Percentiles rank a stretch among this genome's conserved stretches.
These are phyloP conservation scores for Nomada goodeniana DNA, from an alignment of 2,888 invertebrate genomes.

Conservation along the genomic window DNA sequence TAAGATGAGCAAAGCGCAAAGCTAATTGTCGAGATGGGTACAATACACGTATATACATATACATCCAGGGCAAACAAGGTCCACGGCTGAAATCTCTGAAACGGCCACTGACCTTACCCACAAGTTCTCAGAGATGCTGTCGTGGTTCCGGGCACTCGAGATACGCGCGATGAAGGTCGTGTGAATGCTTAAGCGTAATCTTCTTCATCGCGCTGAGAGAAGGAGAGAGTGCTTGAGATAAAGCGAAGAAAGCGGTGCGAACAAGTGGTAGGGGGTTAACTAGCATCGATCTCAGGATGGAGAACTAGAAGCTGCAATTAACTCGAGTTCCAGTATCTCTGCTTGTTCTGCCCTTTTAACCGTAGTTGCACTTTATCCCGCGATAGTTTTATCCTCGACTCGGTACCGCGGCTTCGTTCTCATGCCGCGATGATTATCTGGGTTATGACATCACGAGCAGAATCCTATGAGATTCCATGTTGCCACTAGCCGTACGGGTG, in stretches of 20 bases:
- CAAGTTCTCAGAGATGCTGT: conserved; percentile 36
- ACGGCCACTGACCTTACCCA: conserved; percentile 52
- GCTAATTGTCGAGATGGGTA: no score
- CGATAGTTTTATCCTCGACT: not conserved
- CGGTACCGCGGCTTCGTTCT: not conserved
- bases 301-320: conserved; percentile 69
- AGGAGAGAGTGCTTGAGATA: conserved; percentile 45
- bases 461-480: not conserved
- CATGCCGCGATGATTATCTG: conserved; percentile 16
- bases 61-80: conserved; percentile 11
- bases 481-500: no score
- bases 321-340: conserved; percentile 52
- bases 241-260: conserved; percentile 28
- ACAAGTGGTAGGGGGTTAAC: conserved; percentile 59
- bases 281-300: conserved; percentile 65
- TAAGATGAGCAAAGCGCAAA: not conserved
- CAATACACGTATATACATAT: no score
- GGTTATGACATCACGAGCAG: conserved; percentile 1
- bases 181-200: conserved; percentile 61
- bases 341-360: conserved; percentile 25
- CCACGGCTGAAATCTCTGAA: conserved; percentile 50
- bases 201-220: conserved; percentile 21
- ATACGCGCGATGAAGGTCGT: conserved; percentile 58
- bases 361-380: conserved; percentile 6
- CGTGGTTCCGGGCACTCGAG: conserved; percentile 48